These are phyloP conservation scores for Spodoptera littoralis DNA, from an alignment of 2,888 invertebrate species.

Conservation along the genomic window DNA sequence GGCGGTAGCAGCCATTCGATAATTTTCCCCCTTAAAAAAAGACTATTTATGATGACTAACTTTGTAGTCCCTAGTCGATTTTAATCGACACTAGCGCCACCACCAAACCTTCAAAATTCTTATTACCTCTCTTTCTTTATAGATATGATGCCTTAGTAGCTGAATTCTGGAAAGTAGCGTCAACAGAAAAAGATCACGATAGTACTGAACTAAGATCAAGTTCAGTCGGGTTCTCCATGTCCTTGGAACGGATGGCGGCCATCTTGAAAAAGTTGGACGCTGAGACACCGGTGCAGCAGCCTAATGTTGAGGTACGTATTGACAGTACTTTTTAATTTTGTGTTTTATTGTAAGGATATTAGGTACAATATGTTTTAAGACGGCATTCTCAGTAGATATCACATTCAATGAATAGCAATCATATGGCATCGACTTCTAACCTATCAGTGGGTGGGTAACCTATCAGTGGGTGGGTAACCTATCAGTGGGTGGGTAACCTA, in stretches of 20 bases:
- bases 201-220: slow-evolving; percentile 68
- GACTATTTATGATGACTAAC: too few relatives aligned
- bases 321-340: background rate
- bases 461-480: too few relatives aligned
- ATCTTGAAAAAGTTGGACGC: slow-evolving; percentile 90
- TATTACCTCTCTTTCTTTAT: background rate
- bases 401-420: too few relatives aligned
- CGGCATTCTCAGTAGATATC: background rate
- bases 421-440: too few relatives aligned
- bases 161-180: slow-evolving; percentile 90
- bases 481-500: too few relatives aligned
- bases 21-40: too few relatives aligned
- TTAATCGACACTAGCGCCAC: too few relatives aligned
- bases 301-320: slow-evolving; percentile 78
- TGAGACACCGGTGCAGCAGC: slow-evolving; percentile 76
- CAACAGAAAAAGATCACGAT: slow-evolving; percentile 74
- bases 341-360: background rate
- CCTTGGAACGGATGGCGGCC: slow-evolving; percentile 92
- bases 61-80: too few relatives aligned
- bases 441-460: too few relatives aligned
- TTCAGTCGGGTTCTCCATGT: slow-evolving; percentile 95
- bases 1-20: too few relatives aligned
- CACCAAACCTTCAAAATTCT: too few relatives aligned
- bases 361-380: too few relatives aligned
- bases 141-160: slow-evolving; percentile 94